Evolutionary conservation across 2,797 vertebrate species (phyloP).

Genomic region (Liasis olivaceus): DNA sequence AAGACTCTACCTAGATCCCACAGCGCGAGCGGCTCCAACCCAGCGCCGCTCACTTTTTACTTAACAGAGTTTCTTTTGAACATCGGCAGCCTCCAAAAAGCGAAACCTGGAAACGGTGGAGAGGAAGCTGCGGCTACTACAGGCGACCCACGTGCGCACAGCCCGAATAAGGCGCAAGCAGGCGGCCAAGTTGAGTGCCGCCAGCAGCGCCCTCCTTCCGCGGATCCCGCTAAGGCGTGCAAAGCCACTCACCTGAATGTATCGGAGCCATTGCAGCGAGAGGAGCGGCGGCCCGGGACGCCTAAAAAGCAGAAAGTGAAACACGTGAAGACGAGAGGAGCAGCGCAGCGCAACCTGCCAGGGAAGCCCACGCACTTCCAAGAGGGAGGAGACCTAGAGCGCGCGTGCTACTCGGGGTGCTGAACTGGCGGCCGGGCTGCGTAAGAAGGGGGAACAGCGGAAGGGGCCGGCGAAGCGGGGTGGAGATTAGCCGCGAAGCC

Average conservation of each 20-base stretch:
- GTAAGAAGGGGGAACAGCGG: slow-evolving; percentile 23
- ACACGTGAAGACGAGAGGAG: not conserved
- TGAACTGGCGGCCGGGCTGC: not conserved
- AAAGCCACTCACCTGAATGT: slow-evolving; percentile 52
- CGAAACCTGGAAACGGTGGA: not conserved
- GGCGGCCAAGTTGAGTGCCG: not conserved
- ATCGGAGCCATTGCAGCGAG: slow-evolving; percentile 51
- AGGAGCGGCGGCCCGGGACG: not conserved
- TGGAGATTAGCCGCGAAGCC: not conserved
- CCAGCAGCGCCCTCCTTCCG: not conserved
- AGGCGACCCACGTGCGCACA: not conserved
- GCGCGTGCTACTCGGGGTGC: not conserved
- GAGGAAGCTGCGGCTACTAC: not conserved
- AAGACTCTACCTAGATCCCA: not conserved
- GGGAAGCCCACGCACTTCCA: not conserved
- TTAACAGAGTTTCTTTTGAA: too few relatives aligned
- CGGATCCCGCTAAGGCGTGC: not conserved
- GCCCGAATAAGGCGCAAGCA: not conserved
- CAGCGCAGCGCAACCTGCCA: not conserved
- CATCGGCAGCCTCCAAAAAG: too few relatives aligned
- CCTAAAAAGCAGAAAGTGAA: not conserved
- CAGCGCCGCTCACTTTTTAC: too few relatives aligned
- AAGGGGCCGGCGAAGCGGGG: slow-evolving; percentile 46
- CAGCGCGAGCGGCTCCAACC: not conserved
- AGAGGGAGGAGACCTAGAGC: too few relatives aligned